These are phyloP conservation scores for Scalopus aquaticus DNA, from an alignment of 2,113 vertebrate genomes.

Conservation along the genomic window DNA sequence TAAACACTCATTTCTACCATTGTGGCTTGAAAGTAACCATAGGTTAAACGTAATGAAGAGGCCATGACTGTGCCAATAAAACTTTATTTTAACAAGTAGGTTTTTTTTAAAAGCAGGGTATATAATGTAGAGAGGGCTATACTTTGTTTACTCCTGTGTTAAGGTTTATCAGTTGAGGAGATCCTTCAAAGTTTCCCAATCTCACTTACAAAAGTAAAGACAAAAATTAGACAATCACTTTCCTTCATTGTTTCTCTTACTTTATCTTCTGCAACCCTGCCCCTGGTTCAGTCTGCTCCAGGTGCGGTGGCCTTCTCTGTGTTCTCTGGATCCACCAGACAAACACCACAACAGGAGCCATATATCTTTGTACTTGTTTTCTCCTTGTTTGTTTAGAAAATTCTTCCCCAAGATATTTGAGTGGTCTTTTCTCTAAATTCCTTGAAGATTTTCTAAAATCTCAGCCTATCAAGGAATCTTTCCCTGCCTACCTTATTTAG, in stretches of 20 bases:
- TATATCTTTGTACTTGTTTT: background rate
- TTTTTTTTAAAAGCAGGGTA: background rate
- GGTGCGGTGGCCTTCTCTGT: background rate
- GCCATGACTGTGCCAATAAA: background rate
- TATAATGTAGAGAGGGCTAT: background rate
- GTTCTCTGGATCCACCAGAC: background rate
- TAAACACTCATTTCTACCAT: background rate
- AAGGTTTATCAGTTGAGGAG: background rate
- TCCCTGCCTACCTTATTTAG: background rate
- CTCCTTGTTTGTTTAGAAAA: background rate
- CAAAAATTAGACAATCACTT: background rate
- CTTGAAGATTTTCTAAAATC: background rate
- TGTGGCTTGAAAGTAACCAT: background rate
- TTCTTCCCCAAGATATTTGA: background rate
- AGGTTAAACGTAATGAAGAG: background rate
- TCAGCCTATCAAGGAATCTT: background rate
- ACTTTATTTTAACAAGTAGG: background rate
- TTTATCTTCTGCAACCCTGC: background rate
- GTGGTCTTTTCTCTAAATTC: background rate
- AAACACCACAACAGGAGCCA: background rate
- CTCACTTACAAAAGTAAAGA: background rate
- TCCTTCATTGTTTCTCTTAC: background rate
- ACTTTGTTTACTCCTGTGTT: background rate
- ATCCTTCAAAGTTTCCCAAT: background rate
- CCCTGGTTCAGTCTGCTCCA: background rate